Conservation (phyloP, 1,140 invertebrate genomes). For the Rhyzopertha dominica region DNA sequence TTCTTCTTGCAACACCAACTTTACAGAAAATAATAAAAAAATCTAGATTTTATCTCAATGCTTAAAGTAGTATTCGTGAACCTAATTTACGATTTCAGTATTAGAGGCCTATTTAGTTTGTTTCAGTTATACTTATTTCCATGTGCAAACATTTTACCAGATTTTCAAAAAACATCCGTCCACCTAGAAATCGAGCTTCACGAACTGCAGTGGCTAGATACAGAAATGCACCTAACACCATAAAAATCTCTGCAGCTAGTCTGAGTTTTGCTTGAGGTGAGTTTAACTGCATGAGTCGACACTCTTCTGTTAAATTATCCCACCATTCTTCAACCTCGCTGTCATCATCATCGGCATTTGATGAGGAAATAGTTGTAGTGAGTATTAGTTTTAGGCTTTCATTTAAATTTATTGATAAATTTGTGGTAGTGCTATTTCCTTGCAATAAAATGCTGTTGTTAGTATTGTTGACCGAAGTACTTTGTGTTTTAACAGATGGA, state of each 20-base stretch:
- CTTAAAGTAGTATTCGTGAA: too few species aligned
- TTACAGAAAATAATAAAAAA: too few species aligned
- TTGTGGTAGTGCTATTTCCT: conserved; percentile 8
- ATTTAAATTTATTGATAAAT: too few species aligned
- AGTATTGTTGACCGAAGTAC: conserved; percentile 8
- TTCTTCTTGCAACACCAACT: too few species aligned
- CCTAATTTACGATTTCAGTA: too few species aligned
- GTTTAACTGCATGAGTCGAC: conserved; percentile 60
- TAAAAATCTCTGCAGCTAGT: conserved; percentile 61
- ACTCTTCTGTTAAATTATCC: conserved; percentile 64
- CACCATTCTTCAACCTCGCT: conserved; percentile 59
- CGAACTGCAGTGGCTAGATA: conserved; percentile 77
- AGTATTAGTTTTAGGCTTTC: too few species aligned
- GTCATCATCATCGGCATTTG: conserved; percentile 39
- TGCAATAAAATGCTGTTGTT: conserved; percentile 8
- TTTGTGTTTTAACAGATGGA: conserved; percentile 42
- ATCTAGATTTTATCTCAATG: too few species aligned
- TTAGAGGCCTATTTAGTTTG: not conserved
- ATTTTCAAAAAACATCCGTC: conserved; percentile 88
- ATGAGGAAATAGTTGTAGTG: too few species aligned
- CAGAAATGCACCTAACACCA: conserved; percentile 69
- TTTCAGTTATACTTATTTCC: conserved; percentile 14
- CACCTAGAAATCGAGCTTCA: conserved; percentile 77
- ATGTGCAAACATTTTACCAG: too few species aligned
- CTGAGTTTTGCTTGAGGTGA: conserved; percentile 57